Evolutionary conservation across 2,888 invertebrate species (phyloP).

Genomic region (Spilarctia lutea): DNA sequence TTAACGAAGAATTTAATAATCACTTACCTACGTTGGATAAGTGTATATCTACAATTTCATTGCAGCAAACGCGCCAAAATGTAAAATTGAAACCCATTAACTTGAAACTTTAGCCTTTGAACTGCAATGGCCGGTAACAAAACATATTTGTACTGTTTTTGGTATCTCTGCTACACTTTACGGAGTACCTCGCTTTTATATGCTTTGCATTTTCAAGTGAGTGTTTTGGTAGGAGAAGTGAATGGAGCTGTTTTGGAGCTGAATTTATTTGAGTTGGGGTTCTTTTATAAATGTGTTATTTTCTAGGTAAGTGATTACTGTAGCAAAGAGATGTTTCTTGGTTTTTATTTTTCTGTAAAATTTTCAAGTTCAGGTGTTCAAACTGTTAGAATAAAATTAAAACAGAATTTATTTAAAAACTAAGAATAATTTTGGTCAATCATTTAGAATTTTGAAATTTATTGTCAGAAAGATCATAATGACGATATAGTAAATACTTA

Average conservation of each 20-base stretch:
- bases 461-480: background rate
- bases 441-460: background rate
- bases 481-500: background rate
- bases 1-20: background rate
- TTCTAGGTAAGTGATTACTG: background rate
- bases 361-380: background rate
- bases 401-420: too few relatives aligned
- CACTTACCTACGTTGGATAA: background rate
- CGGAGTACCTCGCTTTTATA: constrained; percentile 2
- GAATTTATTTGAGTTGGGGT: background rate
- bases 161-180: constrained; percentile 5
- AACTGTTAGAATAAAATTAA: background rate
- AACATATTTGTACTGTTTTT: constrained; percentile 16
- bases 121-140: constrained; percentile 11
- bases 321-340: background rate
- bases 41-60: background rate
- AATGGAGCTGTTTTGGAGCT: background rate
- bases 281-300: background rate
- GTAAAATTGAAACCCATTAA: constrained; percentile 24
- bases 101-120: constrained; percentile 28
- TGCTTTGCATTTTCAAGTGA: constrained; percentile 8
- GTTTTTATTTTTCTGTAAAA: background rate
- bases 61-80: constrained; percentile 10
- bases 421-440: background rate
- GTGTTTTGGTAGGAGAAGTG: background rate